A percentile compares a stretch with the other conserved stretches of the same genome.
Conservation (phyloP, 1,140 invertebrate species). For the Eurosta solidaginis region DNA sequence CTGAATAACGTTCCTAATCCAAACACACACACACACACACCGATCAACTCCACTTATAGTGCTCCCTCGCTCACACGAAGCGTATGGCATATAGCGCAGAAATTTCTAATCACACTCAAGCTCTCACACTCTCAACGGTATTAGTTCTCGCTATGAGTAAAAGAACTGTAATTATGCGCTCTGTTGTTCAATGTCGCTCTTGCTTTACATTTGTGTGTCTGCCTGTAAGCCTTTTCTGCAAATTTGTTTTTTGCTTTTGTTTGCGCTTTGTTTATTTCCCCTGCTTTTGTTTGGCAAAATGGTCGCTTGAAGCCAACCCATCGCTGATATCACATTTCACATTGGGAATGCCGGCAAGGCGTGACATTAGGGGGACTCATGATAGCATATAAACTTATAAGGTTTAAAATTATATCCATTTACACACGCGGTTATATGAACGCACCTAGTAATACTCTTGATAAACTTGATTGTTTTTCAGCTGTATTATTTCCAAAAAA, state of each 20-base stretch:
- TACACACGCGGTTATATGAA: too few species aligned
- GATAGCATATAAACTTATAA: too few species aligned
- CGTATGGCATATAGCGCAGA: background rate
- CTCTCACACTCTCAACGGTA: background rate
- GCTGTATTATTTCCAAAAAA: too few species aligned
- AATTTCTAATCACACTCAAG: background rate
- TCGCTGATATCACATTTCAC: constrained; percentile 17
- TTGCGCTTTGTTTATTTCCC: background rate
- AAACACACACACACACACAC: background rate
- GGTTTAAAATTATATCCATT: too few species aligned
- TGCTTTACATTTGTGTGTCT: background rate
- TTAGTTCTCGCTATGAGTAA: background rate
- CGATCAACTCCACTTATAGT: background rate
- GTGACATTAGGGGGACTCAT: too few species aligned
- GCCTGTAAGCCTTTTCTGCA: background rate
- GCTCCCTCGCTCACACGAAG: background rate
- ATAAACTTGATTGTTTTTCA: too few species aligned
- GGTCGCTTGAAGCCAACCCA: constrained; percentile 14
- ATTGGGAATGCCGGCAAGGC: background rate
- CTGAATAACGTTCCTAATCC: background rate
- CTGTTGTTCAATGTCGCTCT: background rate
- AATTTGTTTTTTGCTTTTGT: background rate
- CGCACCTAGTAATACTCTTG: too few species aligned
- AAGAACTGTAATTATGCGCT: background rate
- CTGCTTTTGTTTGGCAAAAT: background rate